phyloP scores from a whole-genome alignment of 2,888 invertebrate genomes.

The Drosophila glabriapex region DNA sequence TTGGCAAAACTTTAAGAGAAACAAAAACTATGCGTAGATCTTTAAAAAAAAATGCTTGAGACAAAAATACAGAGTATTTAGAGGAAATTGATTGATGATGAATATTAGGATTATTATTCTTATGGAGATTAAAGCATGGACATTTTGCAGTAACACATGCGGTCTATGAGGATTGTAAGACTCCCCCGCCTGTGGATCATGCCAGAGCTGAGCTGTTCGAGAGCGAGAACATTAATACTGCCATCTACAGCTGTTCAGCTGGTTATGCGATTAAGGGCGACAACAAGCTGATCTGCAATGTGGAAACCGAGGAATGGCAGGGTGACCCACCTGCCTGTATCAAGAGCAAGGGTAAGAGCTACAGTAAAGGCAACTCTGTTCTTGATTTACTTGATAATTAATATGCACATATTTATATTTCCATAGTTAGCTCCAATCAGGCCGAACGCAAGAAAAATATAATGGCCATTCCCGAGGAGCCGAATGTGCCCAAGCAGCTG shows the following conservation, averaged over 20 bases:
- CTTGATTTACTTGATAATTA: neutral
- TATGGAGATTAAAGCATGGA: neutral
- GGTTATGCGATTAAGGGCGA: conserved; percentile 82
- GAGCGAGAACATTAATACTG: conserved; percentile 82
- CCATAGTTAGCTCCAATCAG: conserved; percentile 10
- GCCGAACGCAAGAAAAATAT: conserved; percentile 66
- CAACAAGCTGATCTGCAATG: conserved; percentile 77
- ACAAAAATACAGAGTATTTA: neutral
- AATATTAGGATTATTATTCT: neutral
- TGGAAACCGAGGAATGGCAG: conserved; percentile 83
- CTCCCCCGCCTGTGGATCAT: conserved; percentile 80
- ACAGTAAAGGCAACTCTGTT: too few species aligned
- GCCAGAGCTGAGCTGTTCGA: conserved; percentile 67
- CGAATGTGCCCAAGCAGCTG: conserved; percentile 72
- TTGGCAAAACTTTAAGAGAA: conserved; percentile 45
- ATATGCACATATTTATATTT: neutral
- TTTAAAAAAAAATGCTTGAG: conserved; percentile 7
- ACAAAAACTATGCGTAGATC: conserved; percentile 26
- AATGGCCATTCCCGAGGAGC: conserved; percentile 81
- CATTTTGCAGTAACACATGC: conserved; percentile 36
- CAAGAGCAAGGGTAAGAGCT: conserved; percentile 40
- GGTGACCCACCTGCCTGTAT: conserved; percentile 82
- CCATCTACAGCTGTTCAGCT: conserved; percentile 78
- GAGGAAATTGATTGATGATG: neutral
- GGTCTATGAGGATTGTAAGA: conserved; percentile 82